phyloP scores from a whole-genome alignment of 2,888 invertebrate species.

The Caenorhabditis sp. region DNA sequence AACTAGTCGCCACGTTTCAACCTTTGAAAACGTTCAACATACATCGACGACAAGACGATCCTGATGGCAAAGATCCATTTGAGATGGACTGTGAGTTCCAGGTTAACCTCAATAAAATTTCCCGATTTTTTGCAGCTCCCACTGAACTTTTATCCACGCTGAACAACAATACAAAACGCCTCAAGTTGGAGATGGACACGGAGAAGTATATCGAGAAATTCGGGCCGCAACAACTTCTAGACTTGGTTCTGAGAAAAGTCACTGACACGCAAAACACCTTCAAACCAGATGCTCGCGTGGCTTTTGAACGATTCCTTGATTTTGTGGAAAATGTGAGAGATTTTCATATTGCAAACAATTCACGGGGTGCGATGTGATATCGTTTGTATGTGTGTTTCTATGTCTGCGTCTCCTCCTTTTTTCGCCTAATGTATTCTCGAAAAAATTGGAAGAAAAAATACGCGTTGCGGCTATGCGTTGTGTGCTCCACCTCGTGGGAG shows the following conservation, averaged over 20 bases:
- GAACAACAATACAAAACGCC: neutral
- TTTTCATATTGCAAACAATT: no score
- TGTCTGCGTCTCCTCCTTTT: no score
- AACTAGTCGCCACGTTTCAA: no score
- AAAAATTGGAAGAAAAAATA: no score
- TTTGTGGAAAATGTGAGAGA: neutral
- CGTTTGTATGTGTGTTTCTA: no score
- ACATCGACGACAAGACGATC: neutral
- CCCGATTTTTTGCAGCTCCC: no score
- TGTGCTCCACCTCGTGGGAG: no score
- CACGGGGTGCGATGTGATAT: no score
- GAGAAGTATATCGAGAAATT: neutral
- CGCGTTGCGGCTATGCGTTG: no score
- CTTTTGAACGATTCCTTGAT: neutral
- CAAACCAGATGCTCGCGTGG: neutral
- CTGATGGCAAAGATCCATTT: neutral
- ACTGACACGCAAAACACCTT: neutral
- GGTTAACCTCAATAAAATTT: neutral
- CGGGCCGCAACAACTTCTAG: neutral
- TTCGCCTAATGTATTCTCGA: no score
- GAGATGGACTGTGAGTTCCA: neutral
- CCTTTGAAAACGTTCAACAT: neutral
- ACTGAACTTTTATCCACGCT: neutral
- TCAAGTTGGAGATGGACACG: neutral
- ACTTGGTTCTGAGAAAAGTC: neutral